A percentile compares a stretch with the other conserved stretches of the same genome.
Evolutionary conservation across 2,797 vertebrate genomes (phyloP).

Genomic region (Melanotaenia pygmaea): DNA sequence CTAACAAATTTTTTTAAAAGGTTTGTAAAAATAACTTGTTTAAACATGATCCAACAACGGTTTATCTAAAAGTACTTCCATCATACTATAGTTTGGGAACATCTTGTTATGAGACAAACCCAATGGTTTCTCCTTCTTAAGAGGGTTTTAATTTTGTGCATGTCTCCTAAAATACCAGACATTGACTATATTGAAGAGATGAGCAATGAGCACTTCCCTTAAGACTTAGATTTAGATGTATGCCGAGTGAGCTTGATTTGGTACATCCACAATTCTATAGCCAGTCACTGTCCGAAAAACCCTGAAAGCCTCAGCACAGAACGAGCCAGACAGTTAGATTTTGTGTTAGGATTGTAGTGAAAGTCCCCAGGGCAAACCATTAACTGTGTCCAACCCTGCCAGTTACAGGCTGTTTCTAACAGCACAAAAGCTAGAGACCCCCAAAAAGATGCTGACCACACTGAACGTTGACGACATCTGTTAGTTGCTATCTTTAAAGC

Average conservation of each 20-base stretch:
- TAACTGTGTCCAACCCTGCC: not conserved
- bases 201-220: not conserved
- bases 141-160: not conserved
- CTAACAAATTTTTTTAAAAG: constrained; percentile 4
- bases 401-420: not conserved
- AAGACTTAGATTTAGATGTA: not conserved
- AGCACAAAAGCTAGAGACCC: not conserved
- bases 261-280: not conserved
- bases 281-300: not conserved
- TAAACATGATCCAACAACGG: constrained; percentile 3
- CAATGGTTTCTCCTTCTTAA: not conserved
- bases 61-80: constrained; percentile 11
- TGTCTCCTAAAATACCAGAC: not conserved
- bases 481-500: not conserved
- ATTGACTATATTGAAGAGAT: not conserved
- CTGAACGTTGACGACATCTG: not conserved
- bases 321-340: not conserved
- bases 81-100: not conserved
- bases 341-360: not conserved
- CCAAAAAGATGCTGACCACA: not conserved
- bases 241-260: not conserved
- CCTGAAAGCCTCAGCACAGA: not conserved
- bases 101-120: constrained; percentile 16
- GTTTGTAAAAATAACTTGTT: constrained; percentile 14
- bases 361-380: not conserved